phyloP scores from a whole-genome alignment of 2,888 invertebrate genomes.

The Cephus nigrinus region DNA sequence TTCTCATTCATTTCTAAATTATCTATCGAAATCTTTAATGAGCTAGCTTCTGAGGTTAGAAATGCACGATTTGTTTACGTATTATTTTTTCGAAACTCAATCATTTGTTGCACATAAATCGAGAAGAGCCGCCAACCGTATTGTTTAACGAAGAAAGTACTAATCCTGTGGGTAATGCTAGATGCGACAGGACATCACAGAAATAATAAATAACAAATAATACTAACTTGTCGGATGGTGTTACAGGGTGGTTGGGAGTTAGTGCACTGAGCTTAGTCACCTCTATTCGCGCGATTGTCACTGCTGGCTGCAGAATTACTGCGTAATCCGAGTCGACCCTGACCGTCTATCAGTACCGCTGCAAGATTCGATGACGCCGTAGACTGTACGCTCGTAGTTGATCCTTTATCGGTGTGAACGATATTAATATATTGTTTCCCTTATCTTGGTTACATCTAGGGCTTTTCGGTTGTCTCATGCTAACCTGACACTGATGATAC shows the following conservation, averaged over 20 bases:
- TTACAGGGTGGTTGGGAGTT: conserved; percentile 53
- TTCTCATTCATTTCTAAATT: too few relatives aligned
- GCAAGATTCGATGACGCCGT: conserved; percentile 70
- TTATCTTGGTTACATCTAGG: not conserved
- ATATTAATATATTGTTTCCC: not conserved
- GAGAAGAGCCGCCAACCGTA: too few relatives aligned
- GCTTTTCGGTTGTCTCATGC: conserved; percentile 15
- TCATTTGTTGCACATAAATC: too few relatives aligned
- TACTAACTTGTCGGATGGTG: conserved; percentile 51
- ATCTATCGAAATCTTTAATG: too few relatives aligned
- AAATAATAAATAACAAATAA: conserved; percentile 33
- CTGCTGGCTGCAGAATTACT: conserved; percentile 56
- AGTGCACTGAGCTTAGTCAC: conserved; percentile 55
- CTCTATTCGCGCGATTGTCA: conserved; percentile 63
- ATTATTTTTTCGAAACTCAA: too few relatives aligned
- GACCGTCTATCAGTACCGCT: conserved; percentile 71
- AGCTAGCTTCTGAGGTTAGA: too few relatives aligned
- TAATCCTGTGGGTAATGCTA: not conserved
- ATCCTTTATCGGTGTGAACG: conserved; percentile 40
- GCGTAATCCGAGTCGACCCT: conserved; percentile 63
- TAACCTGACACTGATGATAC: conserved; percentile 61
- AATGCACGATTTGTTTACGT: too few relatives aligned
- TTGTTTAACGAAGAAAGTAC: not conserved
- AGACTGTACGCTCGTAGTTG: conserved; percentile 63
- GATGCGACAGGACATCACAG: conserved; percentile 16